Evolutionary conservation across 2,888 invertebrate genomes (phyloP).

Genomic region (Encarsia formosa): DNA sequence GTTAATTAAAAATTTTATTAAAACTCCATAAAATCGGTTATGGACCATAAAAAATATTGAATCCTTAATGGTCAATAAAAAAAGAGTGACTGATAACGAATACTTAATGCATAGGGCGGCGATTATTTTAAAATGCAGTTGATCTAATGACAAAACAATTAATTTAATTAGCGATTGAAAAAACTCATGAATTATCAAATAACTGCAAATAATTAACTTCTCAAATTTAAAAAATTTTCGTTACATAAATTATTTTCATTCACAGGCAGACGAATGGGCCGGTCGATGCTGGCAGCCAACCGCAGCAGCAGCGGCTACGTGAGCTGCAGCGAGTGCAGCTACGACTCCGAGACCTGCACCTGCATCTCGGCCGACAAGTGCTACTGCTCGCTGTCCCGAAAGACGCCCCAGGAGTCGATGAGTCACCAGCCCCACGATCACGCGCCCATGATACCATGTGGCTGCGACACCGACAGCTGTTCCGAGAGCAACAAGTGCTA

Average conservation of each 20-base stretch:
- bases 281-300: conserved; percentile 39
- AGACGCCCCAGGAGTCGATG: conserved; percentile 30
- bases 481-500: conserved; percentile 85
- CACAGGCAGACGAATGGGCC: conserved; percentile 39
- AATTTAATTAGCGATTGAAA: not conserved
- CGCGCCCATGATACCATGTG: conserved; percentile 58
- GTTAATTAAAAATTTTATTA: too few species aligned
- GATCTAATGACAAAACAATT: not conserved
- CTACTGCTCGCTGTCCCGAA: conserved; percentile 67
- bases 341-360: conserved; percentile 79
- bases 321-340: conserved; percentile 82
- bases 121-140: not conserved
- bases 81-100: too few species aligned
- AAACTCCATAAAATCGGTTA: too few species aligned
- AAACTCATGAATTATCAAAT: not conserved
- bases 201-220: too few species aligned
- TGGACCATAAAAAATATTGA: too few species aligned
- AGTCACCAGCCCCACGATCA: not conserved
- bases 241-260: not conserved
- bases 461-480: conserved; percentile 82
- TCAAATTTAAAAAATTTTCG: too few species aligned
- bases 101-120: too few species aligned
- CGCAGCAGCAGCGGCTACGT: conserved; percentile 65
- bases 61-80: too few species aligned
- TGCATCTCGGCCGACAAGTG: conserved; percentile 76